A percentile compares a stretch with the other conserved stretches of the same genome.
These are phyloP conservation scores for Isoperla grammatica DNA, from an alignment of 2,888 invertebrate species.

Conservation along the genomic window DNA sequence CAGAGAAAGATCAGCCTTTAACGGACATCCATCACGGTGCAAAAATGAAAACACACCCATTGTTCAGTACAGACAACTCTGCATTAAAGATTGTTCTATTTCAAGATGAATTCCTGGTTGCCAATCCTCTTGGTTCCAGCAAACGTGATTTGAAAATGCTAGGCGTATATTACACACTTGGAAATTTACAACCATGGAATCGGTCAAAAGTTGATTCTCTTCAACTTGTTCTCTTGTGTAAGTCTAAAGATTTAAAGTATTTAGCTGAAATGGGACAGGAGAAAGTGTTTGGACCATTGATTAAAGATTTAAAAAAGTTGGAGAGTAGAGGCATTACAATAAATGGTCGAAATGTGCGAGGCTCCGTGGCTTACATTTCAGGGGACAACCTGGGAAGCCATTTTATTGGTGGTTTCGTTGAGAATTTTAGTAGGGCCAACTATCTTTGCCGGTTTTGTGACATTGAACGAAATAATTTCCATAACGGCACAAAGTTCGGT, in stretches of 20 bases:
- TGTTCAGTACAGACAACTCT: background rate
- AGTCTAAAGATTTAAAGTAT: slow-evolving; percentile 6
- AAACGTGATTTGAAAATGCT: slow-evolving; percentile 10
- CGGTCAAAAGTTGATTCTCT: slow-evolving; percentile 11
- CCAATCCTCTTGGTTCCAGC: background rate
- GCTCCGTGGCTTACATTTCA: background rate
- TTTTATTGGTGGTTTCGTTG: slow-evolving; percentile 9
- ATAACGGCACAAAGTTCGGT: background rate
- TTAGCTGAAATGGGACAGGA: background rate
- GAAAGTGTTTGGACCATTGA: background rate
- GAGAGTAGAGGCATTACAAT: background rate
- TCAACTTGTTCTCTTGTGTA: slow-evolving; percentile 14
- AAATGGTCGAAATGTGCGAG: background rate
- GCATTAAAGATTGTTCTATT: background rate
- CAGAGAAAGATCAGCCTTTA: too few species aligned
- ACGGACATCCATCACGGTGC: slow-evolving; percentile 2
- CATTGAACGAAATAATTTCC: background rate
- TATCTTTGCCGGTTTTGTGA: slow-evolving; percentile 16
- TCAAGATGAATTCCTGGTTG: slow-evolving; percentile 1
- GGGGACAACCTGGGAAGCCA: slow-evolving; percentile 19
- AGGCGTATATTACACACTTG: slow-evolving; percentile 11
- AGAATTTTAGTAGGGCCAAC: slow-evolving; percentile 1
- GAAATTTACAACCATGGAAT: background rate
- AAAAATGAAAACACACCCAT: background rate
- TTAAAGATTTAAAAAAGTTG: background rate